A percentile compares a stretch with the other conserved stretches of the same genome.
These are phyloP conservation scores for Cebidichthys violaceus DNA, from an alignment of 2,113 vertebrate genomes.

Conservation along the genomic window DNA sequence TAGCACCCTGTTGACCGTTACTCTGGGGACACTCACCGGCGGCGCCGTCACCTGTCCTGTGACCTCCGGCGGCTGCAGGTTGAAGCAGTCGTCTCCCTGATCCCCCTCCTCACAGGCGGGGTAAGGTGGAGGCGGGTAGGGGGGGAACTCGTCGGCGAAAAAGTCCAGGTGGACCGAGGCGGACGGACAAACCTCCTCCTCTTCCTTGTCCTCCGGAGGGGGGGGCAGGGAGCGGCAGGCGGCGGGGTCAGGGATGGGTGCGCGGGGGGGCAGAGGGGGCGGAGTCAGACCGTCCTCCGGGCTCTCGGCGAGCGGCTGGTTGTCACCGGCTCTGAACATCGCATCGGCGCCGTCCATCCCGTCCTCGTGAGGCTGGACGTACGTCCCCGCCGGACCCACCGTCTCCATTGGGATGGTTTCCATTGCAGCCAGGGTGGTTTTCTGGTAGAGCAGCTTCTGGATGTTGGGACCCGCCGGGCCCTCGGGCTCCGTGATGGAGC, in stretches of 20 bases:
- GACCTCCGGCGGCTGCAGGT: conserved; percentile 89
- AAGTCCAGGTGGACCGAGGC: conserved; percentile 70
- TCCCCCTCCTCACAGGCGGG: conserved; percentile 86
- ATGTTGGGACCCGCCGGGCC: conserved; percentile 94
- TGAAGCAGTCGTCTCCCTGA: conserved; percentile 76
- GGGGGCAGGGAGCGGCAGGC: conserved; percentile 31
- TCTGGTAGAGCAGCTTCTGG: conserved; percentile 95
- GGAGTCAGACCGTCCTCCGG: conserved; percentile 71
- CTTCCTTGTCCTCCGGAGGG: conserved; percentile 72
- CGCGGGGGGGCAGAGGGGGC: conserved; percentile 66
- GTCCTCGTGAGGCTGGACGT: conserved; percentile 42
- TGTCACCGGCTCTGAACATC: neutral
- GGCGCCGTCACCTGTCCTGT: conserved; percentile 88
- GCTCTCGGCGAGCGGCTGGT: neutral
- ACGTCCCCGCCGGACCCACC: conserved; percentile 42
- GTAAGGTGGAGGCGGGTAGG: conserved; percentile 92
- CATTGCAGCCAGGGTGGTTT: conserved; percentile 95
- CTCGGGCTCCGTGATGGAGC: conserved; percentile 95
- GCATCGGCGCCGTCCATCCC: conserved; percentile 31
- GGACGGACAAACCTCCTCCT: conserved; percentile 54
- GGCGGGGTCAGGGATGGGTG: conserved; percentile 70
- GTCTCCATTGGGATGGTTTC: conserved; percentile 84
- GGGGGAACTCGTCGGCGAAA: conserved; percentile 91
- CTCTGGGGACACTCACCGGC: conserved; percentile 79
- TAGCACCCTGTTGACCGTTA: neutral